Conservation (phyloP, 2,797 vertebrate genomes). For the Choloepus didactylus region DNA sequence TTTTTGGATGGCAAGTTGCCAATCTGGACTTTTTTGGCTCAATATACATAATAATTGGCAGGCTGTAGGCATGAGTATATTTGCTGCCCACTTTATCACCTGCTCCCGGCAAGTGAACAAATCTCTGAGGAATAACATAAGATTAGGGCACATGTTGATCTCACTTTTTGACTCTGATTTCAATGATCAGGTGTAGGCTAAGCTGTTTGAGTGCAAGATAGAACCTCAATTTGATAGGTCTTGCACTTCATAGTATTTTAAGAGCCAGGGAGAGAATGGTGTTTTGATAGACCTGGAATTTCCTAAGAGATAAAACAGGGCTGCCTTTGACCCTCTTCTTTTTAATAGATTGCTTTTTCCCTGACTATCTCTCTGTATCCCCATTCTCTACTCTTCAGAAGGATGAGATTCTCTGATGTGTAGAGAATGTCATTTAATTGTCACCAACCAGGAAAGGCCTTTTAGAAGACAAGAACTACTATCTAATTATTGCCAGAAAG, state of each 20-base stretch:
- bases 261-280: background rate
- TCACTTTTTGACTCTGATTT: background rate
- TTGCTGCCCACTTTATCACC: background rate
- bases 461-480: background rate
- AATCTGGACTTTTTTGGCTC: background rate
- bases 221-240: background rate
- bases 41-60: background rate
- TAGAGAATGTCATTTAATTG: background rate
- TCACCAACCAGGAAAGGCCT: too few species aligned
- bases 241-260: conserved; percentile 27
- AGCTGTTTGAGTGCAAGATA: background rate
- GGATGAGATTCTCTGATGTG: background rate
- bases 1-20: background rate
- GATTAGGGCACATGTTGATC: background rate
- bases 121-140: background rate
- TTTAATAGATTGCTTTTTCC: background rate
- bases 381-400: background rate
- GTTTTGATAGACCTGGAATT: background rate
- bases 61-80: background rate
- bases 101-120: too few species aligned
- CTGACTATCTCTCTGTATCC: background rate
- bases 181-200: background rate
- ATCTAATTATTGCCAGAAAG: background rate
- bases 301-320: background rate
- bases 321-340: background rate